Evolutionary conservation across 2,888 invertebrate species (phyloP), one percentile per base, ranked within the genome.

Genomic region (Rhagophthalmus giganteus): DNA sequence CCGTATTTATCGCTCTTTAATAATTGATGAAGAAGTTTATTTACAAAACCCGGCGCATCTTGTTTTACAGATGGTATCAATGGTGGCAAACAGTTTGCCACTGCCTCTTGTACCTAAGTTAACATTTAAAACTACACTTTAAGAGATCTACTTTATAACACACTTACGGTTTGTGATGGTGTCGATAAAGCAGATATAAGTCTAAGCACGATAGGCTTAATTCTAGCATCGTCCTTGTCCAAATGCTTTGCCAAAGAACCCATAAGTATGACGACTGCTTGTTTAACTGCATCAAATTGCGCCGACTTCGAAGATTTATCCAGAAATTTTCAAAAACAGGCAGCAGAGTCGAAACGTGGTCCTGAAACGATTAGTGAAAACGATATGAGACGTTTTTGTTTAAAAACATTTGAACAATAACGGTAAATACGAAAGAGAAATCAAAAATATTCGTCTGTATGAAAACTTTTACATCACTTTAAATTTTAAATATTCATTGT

Each of bases 41-140:
- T 87, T 35, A 97, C 87, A 65, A 96, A 86, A 41, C 84, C 83
- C 0, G 93, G 89, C 1, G 95, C 93, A 66, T 96, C 94, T 30
- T 90, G 89, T 72, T 90, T 92, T 11, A 99, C 87, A 0, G 94
- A 90, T 1, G 93, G 91, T 58, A 98, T 93, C 52, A 99, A 76
- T 64, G 93, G 91, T 0, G 97, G 95, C 54, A 99, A 78, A 70
- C 98, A 99, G 74, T 94, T 93, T 31, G 96, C 92, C 0, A 98
- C 97, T 0, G 98, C 92, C 76, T 96, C 95, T 81, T 99, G 98
- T 0, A 98, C 95, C 86, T 87, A n/a, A n/a, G n/a, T n/a, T n/a
- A n/a, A n/a, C n/a, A n/a, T n/a, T n/a, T n/a, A n/a, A n/a, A n/a
- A n/a, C n/a, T n/a, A n/a, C n/a, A n/a, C n/a, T n/a, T n/a, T n/a